Conservation (phyloP, 2,888 invertebrate genomes). For the Andrena bicolor region DNA sequence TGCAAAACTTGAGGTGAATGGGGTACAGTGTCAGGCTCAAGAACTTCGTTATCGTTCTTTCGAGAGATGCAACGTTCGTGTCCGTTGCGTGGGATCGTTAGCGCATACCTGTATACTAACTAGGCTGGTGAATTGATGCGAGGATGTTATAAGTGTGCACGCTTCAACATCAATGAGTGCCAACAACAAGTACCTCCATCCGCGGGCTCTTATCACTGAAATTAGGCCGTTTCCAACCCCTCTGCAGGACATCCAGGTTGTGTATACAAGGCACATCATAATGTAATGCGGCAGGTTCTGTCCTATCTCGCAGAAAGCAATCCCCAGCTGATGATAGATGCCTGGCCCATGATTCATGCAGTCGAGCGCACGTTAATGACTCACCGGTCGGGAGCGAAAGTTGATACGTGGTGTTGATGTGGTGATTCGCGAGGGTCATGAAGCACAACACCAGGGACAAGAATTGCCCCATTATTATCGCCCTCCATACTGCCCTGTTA, state of each 20-base stretch:
- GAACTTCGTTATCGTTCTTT: constrained; percentile 20
- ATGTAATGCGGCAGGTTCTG: constrained; percentile 93
- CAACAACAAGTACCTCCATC: constrained; percentile 92
- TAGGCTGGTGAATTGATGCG: constrained; percentile 91
- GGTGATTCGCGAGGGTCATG: constrained; percentile 91
- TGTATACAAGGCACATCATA: constrained; percentile 91
- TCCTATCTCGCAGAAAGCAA: constrained; percentile 85
- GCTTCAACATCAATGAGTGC: constrained; percentile 95
- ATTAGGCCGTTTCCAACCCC: constrained; percentile 88
- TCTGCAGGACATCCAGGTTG: constrained; percentile 91
- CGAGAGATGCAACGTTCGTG: neutral
- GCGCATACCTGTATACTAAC: constrained; percentile 89
- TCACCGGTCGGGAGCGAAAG: constrained; percentile 91
- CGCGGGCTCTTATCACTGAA: constrained; percentile 89
- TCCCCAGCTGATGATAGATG: neutral
- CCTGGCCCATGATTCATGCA: neutral
- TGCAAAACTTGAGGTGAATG: neutral
- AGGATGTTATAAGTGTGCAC: constrained; percentile 92
- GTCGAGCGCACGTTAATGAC: constrained; percentile 34
- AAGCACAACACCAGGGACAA: constrained; percentile 92
- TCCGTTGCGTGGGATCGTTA: constrained; percentile 29
- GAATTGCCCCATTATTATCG: constrained; percentile 91
- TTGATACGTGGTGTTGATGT: constrained; percentile 89
- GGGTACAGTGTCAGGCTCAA: neutral
- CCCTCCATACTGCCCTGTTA: constrained; percentile 90